Percentiles rank a stretch among this genome's conserved stretches.
These are phyloP conservation scores for Myrmophylax atrothorax DNA, from an alignment of 2,113 vertebrate genomes.

Conservation along the genomic window DNA sequence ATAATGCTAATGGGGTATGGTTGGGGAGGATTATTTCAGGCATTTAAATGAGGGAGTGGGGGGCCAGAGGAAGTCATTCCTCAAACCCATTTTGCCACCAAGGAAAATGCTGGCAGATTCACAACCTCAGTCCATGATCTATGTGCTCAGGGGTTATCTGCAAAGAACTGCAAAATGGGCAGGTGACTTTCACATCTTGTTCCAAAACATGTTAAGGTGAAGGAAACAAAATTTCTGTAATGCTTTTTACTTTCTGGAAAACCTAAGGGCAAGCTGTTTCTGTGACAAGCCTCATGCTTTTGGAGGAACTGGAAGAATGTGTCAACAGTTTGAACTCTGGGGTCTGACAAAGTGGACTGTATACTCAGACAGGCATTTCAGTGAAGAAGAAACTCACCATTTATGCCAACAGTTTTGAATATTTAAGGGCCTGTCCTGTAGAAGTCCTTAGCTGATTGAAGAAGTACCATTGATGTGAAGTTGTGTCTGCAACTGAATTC, in stretches of 20 bases:
- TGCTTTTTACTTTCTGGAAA: neutral
- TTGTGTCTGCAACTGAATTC: slow-evolving; percentile 26
- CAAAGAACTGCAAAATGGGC: neutral
- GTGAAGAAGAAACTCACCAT: neutral
- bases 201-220: neutral
- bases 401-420: slow-evolving; percentile 14
- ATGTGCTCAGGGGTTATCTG: neutral
- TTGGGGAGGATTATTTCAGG: neutral
- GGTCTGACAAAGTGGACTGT: neutral
- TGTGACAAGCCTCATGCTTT: neutral
- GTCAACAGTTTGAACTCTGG: neutral
- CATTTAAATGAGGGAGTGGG: neutral
- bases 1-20: neutral
- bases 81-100: neutral
- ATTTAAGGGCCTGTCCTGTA: neutral
- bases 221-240: neutral
- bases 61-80: neutral
- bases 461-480: neutral
- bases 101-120: neutral
- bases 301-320: neutral
- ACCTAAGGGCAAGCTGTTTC: neutral
- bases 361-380: neutral
- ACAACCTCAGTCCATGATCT: neutral
- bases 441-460: neutral
- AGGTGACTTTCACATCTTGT: neutral